Base-by-base conservation (phyloP, 37 sponge, comb jelly and placozoan genomes). In the Aplysina aerophoba region DNA sequence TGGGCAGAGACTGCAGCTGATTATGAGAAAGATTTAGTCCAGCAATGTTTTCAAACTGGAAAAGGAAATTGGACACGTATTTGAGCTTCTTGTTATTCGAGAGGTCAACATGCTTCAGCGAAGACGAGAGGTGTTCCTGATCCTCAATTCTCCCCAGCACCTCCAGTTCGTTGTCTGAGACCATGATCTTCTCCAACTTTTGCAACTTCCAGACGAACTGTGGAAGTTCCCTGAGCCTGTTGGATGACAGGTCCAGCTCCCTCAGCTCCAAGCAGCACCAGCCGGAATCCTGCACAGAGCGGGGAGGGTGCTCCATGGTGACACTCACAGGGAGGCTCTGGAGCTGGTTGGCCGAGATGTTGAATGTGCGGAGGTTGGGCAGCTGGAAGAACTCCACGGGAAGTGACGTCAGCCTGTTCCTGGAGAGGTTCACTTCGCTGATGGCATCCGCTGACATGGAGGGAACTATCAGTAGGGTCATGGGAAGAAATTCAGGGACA, bases 341-440 rank as follows among this genome's bases (percentile, higher is more conserved):
- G 36, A 93, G 57, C 53, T 36, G 35, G 53, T 93, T 93, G 0
- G 63, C n/a, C 0, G 90, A 57, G 15, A 89, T 40, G 36, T 89
- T 62, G 37, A 89, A 73, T 33, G 73, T 27, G 4, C 12, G 21
- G 24, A 93, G 77, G 68, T 93, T 79, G 15, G 74, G 74, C 15
- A 93, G 85, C 15, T 80, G 81, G 44, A 93, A 89, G 1, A 93
- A 38, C 25, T 83, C 82, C 0, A 89, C 20, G 3, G 93, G 93
- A 2, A 93, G 39, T 1, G 38, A 27, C 15, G 15, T 40, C 22
- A 93, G 87, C 3, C 19, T 17, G 60, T 93, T 93, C 24, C 79
- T 67, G 25, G 83, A 44, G 37, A 93, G 59, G 5, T 87, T 34
- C 6, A 93, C 79, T 2, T 36, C 68, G 4, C 40, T 55, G 28